These are phyloP conservation scores for Escarpia spicata DNA, from an alignment of 2,888 invertebrate genomes.

Conservation along the genomic window DNA sequence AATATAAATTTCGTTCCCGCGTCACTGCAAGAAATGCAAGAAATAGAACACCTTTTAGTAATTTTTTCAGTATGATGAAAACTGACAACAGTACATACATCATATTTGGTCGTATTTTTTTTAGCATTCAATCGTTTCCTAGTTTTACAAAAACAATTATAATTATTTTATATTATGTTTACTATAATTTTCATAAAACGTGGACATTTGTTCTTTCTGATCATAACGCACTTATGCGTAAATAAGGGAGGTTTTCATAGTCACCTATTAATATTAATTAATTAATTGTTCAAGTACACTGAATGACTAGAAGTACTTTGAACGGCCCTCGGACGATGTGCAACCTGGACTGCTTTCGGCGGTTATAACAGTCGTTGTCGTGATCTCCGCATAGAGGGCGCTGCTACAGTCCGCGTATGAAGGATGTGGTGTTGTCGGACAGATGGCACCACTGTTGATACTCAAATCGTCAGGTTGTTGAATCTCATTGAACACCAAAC, in stretches of 20 bases:
- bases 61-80: too few relatives aligned
- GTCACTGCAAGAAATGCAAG: too few relatives aligned
- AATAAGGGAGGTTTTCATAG: not conserved
- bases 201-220: not conserved
- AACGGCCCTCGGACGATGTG: not conserved
- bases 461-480: not conserved
- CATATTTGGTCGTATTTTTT: too few relatives aligned
- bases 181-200: not conserved
- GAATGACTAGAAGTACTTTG: not conserved
- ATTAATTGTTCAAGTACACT: not conserved
- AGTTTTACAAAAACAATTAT: not conserved
- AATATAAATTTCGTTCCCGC: too few relatives aligned
- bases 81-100: too few relatives aligned
- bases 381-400: not conserved
- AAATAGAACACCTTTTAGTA: too few relatives aligned
- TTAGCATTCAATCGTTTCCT: too few relatives aligned
- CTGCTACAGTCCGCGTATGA: slow-evolving; percentile 3
- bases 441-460: not conserved
- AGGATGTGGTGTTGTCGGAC: not conserved
- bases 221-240: not conserved
- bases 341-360: not conserved
- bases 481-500: not conserved
- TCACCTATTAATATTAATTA: too few relatives aligned
- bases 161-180: not conserved
- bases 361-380: not conserved